Conservation (phyloP, 2,888 invertebrate genomes). For the Tenthredo distinguenda region DNA sequence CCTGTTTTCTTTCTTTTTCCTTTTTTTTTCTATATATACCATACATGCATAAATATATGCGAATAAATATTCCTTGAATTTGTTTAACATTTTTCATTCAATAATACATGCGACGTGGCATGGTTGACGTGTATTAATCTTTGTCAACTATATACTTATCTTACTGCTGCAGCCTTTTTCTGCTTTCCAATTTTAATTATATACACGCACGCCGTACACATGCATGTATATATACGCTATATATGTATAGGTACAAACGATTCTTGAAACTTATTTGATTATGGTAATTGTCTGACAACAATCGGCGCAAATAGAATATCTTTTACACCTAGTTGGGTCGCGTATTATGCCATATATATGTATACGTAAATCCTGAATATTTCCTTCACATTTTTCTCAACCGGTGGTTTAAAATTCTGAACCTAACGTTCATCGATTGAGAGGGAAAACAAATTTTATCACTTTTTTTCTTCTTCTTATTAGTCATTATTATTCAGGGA, state of each 20-base stretch:
- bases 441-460: neutral
- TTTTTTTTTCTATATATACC: neutral
- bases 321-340: constrained; percentile 7
- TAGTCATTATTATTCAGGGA: neutral
- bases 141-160: neutral
- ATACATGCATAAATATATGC: neutral
- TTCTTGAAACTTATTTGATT: constrained; percentile 56
- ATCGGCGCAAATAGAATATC: constrained; percentile 55
- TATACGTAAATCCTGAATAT: neutral
- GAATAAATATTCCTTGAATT: neutral
- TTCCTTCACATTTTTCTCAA: neutral
- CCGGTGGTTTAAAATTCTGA: neutral
- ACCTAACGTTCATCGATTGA: neutral
- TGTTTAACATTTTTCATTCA: neutral
- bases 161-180: neutral
- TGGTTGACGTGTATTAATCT: neutral
- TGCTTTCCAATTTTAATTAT: constrained; percentile 49
- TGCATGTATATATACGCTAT: neutral
- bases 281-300: constrained; percentile 61
- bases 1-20: neutral
- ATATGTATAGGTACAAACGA: too few relatives aligned
- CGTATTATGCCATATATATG: neutral
- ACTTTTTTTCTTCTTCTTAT: neutral
- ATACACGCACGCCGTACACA: neutral
- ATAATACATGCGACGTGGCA: neutral